Conservation (phyloP, 2,113 vertebrate species). For the Circaetus cinerascens region DNA sequence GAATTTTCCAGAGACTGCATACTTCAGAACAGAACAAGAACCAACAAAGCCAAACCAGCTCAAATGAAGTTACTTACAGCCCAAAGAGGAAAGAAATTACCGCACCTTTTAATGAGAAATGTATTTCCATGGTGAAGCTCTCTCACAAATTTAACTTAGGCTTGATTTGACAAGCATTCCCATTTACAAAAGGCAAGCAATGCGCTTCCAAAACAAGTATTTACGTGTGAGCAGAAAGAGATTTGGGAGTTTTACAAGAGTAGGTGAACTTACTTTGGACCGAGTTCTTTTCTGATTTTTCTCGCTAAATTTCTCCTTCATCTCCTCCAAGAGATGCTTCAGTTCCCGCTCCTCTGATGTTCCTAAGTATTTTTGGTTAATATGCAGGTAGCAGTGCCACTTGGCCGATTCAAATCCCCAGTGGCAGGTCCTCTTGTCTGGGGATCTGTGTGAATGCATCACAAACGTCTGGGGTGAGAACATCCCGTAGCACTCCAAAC, state of each 20-base stretch:
- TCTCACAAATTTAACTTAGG: neutral
- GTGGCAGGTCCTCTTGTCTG: conserved; percentile 98
- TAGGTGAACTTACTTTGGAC: conserved; percentile 86
- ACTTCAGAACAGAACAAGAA: neutral
- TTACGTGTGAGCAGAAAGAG: neutral
- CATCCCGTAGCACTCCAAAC: conserved; percentile 93
- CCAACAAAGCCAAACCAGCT: neutral
- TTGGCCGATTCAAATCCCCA: conserved; percentile 98
- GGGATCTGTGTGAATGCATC: conserved; percentile 95
- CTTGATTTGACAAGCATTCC: conserved; percentile 26
- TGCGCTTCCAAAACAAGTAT: neutral
- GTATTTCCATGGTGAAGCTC: conserved; percentile 32
- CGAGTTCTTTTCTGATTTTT: conserved; percentile 80
- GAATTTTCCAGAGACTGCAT: neutral
- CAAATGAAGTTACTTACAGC: neutral
- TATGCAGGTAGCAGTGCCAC: conserved; percentile 97
- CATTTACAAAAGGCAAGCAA: neutral
- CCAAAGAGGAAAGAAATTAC: neutral
- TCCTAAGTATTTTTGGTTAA: conserved; percentile 90
- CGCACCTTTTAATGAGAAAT: neutral
- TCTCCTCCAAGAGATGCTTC: conserved; percentile 88
- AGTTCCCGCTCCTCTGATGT: conserved; percentile 84
- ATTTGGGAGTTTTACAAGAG: neutral
- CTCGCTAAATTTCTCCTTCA: conserved; percentile 94
- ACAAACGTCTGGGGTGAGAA: conserved; percentile 97